Base-by-base conservation (phyloP, 2,797 vertebrate genomes). In the Leptodactylus fallax region DNA sequence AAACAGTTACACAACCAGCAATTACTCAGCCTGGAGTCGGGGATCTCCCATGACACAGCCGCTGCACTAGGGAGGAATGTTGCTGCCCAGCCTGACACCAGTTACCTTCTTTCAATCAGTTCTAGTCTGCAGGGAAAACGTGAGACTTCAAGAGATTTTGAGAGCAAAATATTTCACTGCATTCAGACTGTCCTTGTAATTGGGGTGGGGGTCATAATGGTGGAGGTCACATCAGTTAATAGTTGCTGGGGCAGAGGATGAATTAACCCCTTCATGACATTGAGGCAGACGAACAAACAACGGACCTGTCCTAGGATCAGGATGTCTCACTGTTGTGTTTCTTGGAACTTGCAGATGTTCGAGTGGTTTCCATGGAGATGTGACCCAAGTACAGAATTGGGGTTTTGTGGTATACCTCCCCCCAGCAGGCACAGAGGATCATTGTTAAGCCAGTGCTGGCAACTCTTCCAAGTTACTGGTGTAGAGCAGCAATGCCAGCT, bases 311-410 rank as follows among this genome's bases (percentile, higher is more conserved):
- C 77, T n/a, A 13, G n/a, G 80, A 36, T 79, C 74, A 81, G 65
- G 58, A 88, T 85, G 69, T 81, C 83, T 61, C 67, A 17, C 80
- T 63, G 19, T 76, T 81, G 87, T 81, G 87, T 53, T 85, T 65
- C 87, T 81, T 16, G 56, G 79, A 88, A 76, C 47, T 81, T 84
- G 79, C 87, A 82, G 87, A 88, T 88, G 87, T 81, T 85, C 67
- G 9, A 49, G 60, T 78, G 51, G 83, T 89, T 67, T 82, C 87
- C 79, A 89, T 86, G 84, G 79, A 19, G 79, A 86, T 60, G 36
- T 78, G 58, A 82, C 67, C 79, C 79, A 19, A 67, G 69, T 23
- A 51, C 55, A 85, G 79, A 86, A 89, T 82, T 16, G 10, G 71
- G 58, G 79, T 86, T 89, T 89, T 89, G 87, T 89, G 84, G 69